Conservation (phyloP, 2,113 vertebrate species). For the Cygnus buccinator region DNA sequence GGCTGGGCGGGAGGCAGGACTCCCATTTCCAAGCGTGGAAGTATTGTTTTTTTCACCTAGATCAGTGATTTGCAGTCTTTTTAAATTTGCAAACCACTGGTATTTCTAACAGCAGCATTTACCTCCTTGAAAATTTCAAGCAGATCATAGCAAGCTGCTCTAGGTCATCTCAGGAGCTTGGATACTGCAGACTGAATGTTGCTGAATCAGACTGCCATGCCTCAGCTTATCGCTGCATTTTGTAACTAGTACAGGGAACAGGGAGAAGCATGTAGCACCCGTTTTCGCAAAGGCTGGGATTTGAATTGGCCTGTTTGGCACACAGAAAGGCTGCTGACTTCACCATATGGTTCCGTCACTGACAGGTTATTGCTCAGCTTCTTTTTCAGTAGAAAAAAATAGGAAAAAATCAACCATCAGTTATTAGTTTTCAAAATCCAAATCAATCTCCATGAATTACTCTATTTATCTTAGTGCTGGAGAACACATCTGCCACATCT, state of each 20-base stretch:
- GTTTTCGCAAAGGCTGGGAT: neutral
- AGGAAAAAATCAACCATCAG: constrained; percentile 13
- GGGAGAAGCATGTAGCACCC: neutral
- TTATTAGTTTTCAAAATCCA: constrained; percentile 49
- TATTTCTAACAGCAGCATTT: neutral
- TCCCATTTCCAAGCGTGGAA: neutral
- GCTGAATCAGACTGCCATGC: constrained; percentile 5
- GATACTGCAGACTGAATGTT: neutral
- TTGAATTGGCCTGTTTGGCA: neutral
- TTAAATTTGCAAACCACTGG: neutral
- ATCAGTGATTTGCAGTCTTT: neutral
- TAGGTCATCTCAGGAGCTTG: neutral
- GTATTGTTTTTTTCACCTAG: neutral
- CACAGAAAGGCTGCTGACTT: neutral
- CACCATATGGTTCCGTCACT: constrained; percentile 34
- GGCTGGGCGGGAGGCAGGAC: neutral
- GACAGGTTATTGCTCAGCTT: constrained; percentile 12
- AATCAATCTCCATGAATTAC: constrained; percentile 51
- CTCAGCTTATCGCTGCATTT: neutral
- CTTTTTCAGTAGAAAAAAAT: neutral
- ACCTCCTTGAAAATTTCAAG: neutral
- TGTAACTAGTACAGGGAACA: neutral
- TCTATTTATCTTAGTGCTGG: constrained; percentile 4
- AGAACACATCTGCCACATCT: neutral
- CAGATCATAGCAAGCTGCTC: neutral